phyloP scores from a whole-genome alignment of 2,888 invertebrate species.

The Callyntrura guangdongensis region DNA sequence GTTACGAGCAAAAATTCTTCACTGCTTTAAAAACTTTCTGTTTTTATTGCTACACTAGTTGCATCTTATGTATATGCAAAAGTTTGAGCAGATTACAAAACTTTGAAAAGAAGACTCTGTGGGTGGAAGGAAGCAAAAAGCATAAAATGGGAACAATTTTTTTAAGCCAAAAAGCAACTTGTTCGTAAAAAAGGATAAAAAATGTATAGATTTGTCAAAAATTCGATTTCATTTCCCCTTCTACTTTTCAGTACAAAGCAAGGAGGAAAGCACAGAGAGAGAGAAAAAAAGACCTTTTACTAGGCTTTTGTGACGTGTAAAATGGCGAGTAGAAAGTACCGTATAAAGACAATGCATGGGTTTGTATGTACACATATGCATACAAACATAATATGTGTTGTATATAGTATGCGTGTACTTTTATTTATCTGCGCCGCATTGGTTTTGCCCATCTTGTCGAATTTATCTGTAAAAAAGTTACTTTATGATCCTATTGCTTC shows the following conservation, averaged over 20 bases:
- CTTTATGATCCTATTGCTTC: not conserved
- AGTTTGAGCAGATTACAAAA: constrained; percentile 51
- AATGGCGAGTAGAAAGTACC: not conserved
- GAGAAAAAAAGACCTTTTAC: not conserved
- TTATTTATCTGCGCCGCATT: not conserved
- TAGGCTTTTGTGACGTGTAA: not conserved
- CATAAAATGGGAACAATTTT: constrained; percentile 46
- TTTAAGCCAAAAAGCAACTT: not conserved
- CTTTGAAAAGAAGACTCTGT: constrained; percentile 21
- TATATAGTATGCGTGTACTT: not conserved
- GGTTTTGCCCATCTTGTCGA: not conserved
- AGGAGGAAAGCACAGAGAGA: not conserved
- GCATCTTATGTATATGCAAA: constrained; percentile 35
- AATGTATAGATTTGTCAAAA: not conserved
- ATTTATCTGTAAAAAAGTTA: constrained; percentile 24
- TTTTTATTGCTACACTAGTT: constrained; percentile 45
- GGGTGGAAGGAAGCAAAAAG: not conserved
- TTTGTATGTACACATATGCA: not conserved
- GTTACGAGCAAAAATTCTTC: constrained; percentile 35
- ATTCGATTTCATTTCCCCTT: constrained; percentile 22
- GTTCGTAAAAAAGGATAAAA: not conserved
- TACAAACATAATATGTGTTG: not conserved
- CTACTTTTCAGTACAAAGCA: constrained; percentile 25
- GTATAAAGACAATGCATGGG: too few species aligned
- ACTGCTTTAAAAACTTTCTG: constrained; percentile 6